These are phyloP conservation scores for Chalcosyrphus nemorum DNA, from an alignment of 2,888 invertebrate species.

Conservation along the genomic window DNA sequence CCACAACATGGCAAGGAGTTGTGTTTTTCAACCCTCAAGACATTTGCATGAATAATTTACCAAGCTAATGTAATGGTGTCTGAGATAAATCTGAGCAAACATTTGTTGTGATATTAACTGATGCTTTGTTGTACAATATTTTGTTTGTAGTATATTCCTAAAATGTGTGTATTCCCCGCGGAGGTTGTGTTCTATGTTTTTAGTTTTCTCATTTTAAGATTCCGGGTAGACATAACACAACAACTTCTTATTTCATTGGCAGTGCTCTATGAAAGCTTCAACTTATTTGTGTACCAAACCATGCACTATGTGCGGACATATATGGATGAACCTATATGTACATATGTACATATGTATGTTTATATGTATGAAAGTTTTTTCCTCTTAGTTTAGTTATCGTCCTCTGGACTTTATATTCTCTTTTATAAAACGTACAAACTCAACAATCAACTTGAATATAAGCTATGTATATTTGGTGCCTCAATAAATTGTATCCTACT, in stretches of 20 bases:
- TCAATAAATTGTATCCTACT: too few species aligned
- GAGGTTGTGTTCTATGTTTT: conserved; percentile 4
- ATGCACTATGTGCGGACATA: too few species aligned
- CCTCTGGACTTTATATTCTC: too few species aligned
- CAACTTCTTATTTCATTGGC: not conserved
- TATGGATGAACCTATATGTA: too few species aligned
- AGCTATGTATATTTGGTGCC: too few species aligned
- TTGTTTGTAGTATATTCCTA: conserved; percentile 35
- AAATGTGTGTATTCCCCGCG: conserved; percentile 24
- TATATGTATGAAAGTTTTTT: too few species aligned
- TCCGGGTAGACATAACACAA: conserved; percentile 3
- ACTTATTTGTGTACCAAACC: not conserved
- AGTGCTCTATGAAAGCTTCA: not conserved
- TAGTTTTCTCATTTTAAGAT: conserved; percentile 12
- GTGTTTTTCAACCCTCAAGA: conserved; percentile 62
- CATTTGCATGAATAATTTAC: conserved; percentile 70
- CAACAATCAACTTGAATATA: too few species aligned
- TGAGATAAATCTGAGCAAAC: conserved; percentile 67
- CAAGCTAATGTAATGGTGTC: conserved; percentile 68
- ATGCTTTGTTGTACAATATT: conserved; percentile 57
- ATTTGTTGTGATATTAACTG: conserved; percentile 66
- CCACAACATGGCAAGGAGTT: conserved; percentile 39
- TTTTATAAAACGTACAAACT: too few species aligned
- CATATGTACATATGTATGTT: too few species aligned
- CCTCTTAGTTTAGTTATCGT: too few species aligned